A percentile compares a stretch with the other conserved stretches of the same genome.
Evolutionary conservation across 2,797 vertebrate species (phyloP).

Genomic region (Danio choprae): DNA sequence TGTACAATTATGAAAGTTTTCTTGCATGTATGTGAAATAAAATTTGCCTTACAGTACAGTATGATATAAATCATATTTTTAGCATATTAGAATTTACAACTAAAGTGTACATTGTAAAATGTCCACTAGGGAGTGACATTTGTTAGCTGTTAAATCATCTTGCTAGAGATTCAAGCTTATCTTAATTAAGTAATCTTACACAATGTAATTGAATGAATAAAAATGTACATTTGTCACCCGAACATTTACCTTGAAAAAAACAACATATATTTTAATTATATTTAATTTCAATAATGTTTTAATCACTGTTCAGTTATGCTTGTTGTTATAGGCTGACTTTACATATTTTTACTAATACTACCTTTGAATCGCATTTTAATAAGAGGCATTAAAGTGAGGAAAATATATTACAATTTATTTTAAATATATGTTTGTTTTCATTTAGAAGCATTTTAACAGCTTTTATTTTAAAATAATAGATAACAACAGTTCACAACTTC

Average conservation of each 20-base stretch:
- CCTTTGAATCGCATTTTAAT: neutral
- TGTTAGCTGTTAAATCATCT: neutral
- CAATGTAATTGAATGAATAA: neutral
- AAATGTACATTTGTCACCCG: neutral
- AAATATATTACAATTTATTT: too few species aligned
- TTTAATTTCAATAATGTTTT: neutral
- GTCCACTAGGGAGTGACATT: conserved; percentile 12
- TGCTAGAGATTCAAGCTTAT: neutral
- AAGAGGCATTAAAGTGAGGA: neutral
- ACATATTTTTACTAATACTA: neutral
- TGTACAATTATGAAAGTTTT: neutral
- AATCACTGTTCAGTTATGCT: neutral
- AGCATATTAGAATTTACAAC: neutral
- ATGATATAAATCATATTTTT: neutral
- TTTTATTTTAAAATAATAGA: conserved; percentile 22
- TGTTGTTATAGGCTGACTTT: neutral
- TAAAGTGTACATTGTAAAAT: neutral
- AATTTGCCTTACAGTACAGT: neutral
- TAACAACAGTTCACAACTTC: neutral
- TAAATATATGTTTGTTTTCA: too few species aligned
- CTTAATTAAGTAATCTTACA: neutral
- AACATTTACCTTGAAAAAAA: neutral
- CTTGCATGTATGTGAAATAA: neutral
- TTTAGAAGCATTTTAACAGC: neutral
- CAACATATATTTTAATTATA: too few species aligned